Evolutionary conservation across 64 coral and sea anemone genomes (phyloP).

Genomic region (Montipora sp.): DNA sequence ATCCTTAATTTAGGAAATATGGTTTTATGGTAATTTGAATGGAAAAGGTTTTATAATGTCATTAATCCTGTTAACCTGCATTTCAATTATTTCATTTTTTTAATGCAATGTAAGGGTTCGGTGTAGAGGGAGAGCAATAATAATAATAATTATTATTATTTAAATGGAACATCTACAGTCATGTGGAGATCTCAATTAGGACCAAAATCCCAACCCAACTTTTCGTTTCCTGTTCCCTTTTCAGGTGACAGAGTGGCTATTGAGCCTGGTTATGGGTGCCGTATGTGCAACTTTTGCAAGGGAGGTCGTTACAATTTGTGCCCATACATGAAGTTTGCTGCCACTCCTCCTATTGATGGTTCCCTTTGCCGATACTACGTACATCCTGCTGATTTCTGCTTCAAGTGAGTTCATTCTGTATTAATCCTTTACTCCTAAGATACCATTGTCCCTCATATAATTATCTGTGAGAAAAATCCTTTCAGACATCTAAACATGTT

Average conservation of each 20-base stretch:
- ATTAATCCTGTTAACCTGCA: too few species aligned
- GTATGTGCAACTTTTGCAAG: slow-evolving; percentile 88
- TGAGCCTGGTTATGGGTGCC: slow-evolving; percentile 88
- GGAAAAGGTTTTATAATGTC: too few species aligned
- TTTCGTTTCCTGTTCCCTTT: neutral
- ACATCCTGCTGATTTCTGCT: slow-evolving; percentile 96
- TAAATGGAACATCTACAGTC: too few species aligned
- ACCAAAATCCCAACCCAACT: neutral
- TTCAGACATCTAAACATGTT: too few species aligned
- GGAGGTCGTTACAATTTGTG: slow-evolving; percentile 93
- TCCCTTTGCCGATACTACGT: slow-evolving; percentile 84
- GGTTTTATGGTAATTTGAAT: too few species aligned
- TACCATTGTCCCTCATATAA: too few species aligned
- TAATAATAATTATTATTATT: neutral
- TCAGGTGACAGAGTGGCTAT: slow-evolving; percentile 96
- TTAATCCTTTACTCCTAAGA: too few species aligned
- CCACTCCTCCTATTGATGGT: slow-evolving; percentile 90
- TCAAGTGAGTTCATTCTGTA: slow-evolving; percentile 75
- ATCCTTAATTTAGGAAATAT: too few species aligned
- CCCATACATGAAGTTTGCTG: slow-evolving; percentile 86
- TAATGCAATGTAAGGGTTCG: too few species aligned
- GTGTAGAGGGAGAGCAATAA: neutral
- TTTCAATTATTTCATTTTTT: too few species aligned
- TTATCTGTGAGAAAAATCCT: too few species aligned
- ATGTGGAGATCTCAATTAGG: too few species aligned